Percentiles rank a stretch among this genome's conserved stretches.
Conservation (phyloP, 2,888 invertebrate species). For the Drosophila aldrichi region DNA sequence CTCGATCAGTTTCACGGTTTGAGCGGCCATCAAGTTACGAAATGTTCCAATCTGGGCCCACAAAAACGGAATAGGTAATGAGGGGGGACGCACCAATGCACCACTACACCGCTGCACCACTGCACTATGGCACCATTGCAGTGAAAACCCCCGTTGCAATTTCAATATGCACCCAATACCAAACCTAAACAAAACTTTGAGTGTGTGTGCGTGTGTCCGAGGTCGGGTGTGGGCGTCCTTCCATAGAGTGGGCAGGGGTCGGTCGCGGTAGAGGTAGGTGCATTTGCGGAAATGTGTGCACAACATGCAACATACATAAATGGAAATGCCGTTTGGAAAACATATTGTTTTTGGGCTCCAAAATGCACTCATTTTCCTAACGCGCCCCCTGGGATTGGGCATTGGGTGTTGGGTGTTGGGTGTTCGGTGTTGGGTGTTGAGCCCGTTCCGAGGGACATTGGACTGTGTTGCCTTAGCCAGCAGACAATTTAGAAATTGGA, state of each 20-base stretch:
- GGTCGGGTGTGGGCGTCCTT: constrained; percentile 36
- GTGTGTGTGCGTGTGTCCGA: constrained; percentile 24
- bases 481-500: constrained; percentile 79
- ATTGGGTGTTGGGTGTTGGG: background rate
- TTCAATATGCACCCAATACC: constrained; percentile 47
- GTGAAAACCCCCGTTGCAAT: constrained; percentile 47
- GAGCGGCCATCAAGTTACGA: constrained; percentile 32
- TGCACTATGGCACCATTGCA: constrained; percentile 8
- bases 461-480: constrained; percentile 18
- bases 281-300: constrained; percentile 81
- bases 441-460: constrained; percentile 19
- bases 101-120: background rate
- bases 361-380: constrained; percentile 80
- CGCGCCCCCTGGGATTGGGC: constrained; percentile 65
- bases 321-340: constrained; percentile 79
- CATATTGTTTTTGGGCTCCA: constrained; percentile 79
- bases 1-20: constrained; percentile 46
- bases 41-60: constrained; percentile 63
- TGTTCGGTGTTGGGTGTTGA: constrained; percentile 9
- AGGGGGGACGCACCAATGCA: constrained; percentile 16
- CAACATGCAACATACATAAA: constrained; percentile 81
- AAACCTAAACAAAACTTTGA: constrained; percentile 42
- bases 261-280: constrained; percentile 31
- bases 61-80: constrained; percentile 60
- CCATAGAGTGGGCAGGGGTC: background rate